A percentile compares a stretch with the other conserved stretches of the same genome.
These are phyloP conservation scores for Drosophila niveifrons DNA, from an alignment of 2,888 invertebrate genomes.

Conservation along the genomic window DNA sequence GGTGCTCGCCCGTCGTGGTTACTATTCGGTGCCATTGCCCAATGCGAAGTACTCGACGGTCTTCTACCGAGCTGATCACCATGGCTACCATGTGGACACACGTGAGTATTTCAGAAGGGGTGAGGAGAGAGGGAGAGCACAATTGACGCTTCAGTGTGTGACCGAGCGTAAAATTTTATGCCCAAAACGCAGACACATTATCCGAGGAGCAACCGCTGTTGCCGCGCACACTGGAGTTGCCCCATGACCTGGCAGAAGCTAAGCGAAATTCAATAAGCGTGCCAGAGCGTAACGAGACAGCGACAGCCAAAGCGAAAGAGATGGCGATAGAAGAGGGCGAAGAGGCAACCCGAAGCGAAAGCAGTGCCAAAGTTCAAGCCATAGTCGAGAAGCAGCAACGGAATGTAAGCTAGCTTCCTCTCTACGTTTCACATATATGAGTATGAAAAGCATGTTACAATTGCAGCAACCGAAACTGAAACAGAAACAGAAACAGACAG, in stretches of 20 bases:
- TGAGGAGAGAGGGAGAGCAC: not conserved
- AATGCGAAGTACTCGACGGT: conserved; percentile 74
- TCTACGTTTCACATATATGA: not conserved
- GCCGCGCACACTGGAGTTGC: conserved; percentile 72
- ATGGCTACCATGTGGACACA: conserved; percentile 76
- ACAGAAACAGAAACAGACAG: not conserved
- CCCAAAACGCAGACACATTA: conserved; percentile 70
- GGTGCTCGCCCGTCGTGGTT: conserved; percentile 79
- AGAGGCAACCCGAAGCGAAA: conserved; percentile 3
- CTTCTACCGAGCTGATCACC: conserved; percentile 82
- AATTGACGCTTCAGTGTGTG: conserved; percentile 23
- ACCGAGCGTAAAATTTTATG: conserved; percentile 64
- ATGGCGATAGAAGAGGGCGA: conserved; percentile 9
- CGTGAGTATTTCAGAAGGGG: conserved; percentile 47
- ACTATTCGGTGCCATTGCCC: conserved; percentile 79
- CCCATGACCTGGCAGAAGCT: conserved; percentile 50
- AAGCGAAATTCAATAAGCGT: conserved; percentile 74
- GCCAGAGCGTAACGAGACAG: conserved; percentile 61
- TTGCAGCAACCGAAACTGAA: conserved; percentile 40
- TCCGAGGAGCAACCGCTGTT: conserved; percentile 66
- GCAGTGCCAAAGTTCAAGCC: conserved; percentile 43
- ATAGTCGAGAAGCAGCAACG: conserved; percentile 19
- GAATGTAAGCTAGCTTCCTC: conserved; percentile 30
- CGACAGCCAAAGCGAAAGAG: not conserved
- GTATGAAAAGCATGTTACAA: conserved; percentile 52